phyloP scores from a whole-genome alignment of 1,140 invertebrate genomes.

The Lasioglossum albipes region DNA sequence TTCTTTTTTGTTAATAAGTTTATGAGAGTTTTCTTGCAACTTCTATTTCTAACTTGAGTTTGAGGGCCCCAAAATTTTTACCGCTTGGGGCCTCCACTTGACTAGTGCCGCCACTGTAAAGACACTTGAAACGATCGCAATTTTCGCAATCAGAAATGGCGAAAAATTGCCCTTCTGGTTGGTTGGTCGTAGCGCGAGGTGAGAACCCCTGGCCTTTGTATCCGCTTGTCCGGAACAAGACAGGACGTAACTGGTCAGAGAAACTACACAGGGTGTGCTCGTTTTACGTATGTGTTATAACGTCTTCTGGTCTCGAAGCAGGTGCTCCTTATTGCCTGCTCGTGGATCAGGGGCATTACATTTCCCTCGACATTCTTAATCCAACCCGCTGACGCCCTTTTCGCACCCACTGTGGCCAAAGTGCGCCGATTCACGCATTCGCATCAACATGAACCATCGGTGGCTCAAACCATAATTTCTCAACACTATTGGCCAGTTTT shows the following conservation, averaged over 20 bases:
- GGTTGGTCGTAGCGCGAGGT: conserved; percentile 10
- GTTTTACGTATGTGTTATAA: conserved; percentile 44
- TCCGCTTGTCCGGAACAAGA: conserved; percentile 62
- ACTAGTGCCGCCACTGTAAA: too few species aligned
- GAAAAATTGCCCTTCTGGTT: background rate
- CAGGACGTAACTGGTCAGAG: conserved; percentile 59
- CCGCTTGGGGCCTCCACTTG: too few species aligned
- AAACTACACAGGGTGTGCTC: conserved; percentile 59
- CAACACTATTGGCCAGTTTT: too few species aligned
- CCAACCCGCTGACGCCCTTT: background rate
- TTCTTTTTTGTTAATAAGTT: too few species aligned
- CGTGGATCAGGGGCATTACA: conserved; percentile 27
- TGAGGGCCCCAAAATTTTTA: too few species aligned
- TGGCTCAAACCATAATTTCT: too few species aligned
- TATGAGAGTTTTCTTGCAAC: too few species aligned
- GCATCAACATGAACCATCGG: too few species aligned
- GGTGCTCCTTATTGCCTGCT: conserved; percentile 50
- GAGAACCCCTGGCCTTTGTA: conserved; percentile 66
- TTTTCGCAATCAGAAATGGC: too few species aligned
- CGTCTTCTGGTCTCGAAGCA: conserved; percentile 56
- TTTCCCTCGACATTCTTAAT: conserved; percentile 23
- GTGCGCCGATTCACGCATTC: background rate
- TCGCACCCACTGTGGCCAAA: background rate
- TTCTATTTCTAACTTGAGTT: too few species aligned
- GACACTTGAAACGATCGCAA: too few species aligned